Evolutionary conservation across 2,888 invertebrate species (phyloP), one percentile per base, ranked within the genome.

Genomic region (Lycia hirtaria): DNA sequence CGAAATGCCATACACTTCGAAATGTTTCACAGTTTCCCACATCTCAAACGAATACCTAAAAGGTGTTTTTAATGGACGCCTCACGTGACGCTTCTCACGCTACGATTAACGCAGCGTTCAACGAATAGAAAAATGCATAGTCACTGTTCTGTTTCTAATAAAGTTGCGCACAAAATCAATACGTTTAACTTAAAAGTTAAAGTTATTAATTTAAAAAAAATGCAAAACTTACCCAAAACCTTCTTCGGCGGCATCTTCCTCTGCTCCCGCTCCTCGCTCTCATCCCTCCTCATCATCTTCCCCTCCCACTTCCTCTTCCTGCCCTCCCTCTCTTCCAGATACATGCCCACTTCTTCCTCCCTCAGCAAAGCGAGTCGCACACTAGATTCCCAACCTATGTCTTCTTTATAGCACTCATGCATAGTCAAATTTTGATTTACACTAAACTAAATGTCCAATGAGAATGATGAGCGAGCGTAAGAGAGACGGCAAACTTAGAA

Each of bases 401-500:
- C 87, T 26, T 86, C 85, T 61, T 88, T 89, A 10, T 84, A 75
- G 48, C 73, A 72, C 60, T 89, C 88, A 80, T 84, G 83, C 88
- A 89, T 88, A 76, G 67, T 80, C 71, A 68, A 76, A 30, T 19
- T 37, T 37, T 37, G 3, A 26, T 19, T 68, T 37, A 53, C 54
- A 40, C 38, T 53, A 52, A 41, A 52, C 33, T 41, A 48, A 54
- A 76, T 75, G 75, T 57, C 47, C 35, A 69, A 65, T 66, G 68
- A 71, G n/a, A n/a, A n/a, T n/a, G n/a, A n/a, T n/a, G n/a, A n/a
- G n/a, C n/a, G n/a, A n/a, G n/a, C n/a, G n/a, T n/a, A n/a, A n/a
- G n/a, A n/a, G 17, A 50, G 22, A 45, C 44, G 44, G 24, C 32
- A 10, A 54, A 73, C 57, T 96, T 96, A 96, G 91, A 96, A 96